Evolutionary conservation across 2,888 invertebrate species (phyloP), one percentile per base, ranked within the genome.

Genomic region (Ferrisia virgata): DNA sequence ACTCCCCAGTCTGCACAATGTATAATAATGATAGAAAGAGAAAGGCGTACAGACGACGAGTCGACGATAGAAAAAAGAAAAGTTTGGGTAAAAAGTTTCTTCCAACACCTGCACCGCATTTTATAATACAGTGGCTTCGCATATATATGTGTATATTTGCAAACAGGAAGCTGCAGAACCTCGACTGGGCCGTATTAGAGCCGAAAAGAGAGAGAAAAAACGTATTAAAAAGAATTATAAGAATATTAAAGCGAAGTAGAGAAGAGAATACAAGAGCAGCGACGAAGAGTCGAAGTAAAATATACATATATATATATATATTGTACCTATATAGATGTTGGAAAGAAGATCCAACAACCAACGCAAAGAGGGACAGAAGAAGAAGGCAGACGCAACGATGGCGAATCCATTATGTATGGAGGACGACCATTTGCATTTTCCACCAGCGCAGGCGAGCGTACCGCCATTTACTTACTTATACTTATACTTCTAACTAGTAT

Each of bases 341-440:
- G 11, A 39, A 39, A 11, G 39, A 39, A 39, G 39, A 8, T 39
- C 6, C n/a, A n/a, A n/a, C n/a, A n/a, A n/a, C n/a, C n/a, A n/a
- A n/a, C n/a, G 18, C 25, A 15, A 9, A 25, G 13, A 58, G 11
- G 58, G 1, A 39, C 11, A 11, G 39, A 39, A n/a, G 18, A n/a
- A 53, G 53, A n/a, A 9, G 53, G 33, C 13, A 25, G n/a, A 15
- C 2, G 33, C 72, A 33, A 72, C 40, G 79, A 79, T 43, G 79
- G 43, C 47, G 79, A 79, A 79, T 79, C 47, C 79, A 79, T 79
- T 40, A 79, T 40, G 79, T 40, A 79, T 78, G 40, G 36, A 79
- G 43, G 79, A 25, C 47, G 79, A 80, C 53, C 80, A 80, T 80
- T 80, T 80, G 80, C 80, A 80, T 80, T 53, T 80, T 79, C 22